Conservation (phyloP, 2,797 vertebrate species). For the Pipistrellus pipistrellus region DNA sequence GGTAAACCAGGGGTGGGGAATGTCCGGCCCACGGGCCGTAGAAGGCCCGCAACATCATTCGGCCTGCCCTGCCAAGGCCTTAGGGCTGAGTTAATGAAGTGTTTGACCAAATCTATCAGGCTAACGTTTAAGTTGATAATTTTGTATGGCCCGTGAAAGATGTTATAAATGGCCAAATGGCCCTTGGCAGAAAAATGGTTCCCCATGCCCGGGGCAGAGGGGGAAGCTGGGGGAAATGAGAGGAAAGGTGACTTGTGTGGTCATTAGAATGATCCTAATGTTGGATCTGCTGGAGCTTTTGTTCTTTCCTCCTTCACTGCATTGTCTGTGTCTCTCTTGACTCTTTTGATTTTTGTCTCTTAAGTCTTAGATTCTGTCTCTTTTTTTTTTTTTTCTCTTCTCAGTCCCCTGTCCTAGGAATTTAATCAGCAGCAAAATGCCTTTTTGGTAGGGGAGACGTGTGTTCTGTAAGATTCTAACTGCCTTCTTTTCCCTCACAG, state of each 20-base stretch:
- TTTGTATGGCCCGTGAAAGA: too few species aligned
- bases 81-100: too few species aligned
- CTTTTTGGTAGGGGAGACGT: slow-evolving; percentile 6
- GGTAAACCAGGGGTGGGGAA: too few species aligned
- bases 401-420: slow-evolving; percentile 2
- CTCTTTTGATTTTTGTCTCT: slow-evolving; percentile 45
- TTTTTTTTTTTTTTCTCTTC: background rate
- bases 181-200: too few species aligned
- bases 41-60: too few species aligned
- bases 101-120: too few species aligned
- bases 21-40: too few species aligned
- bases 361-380: slow-evolving; percentile 46
- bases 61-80: too few species aligned
- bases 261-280: background rate
- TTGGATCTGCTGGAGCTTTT: background rate
- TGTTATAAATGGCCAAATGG: too few species aligned
- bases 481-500: slow-evolving; percentile 48
- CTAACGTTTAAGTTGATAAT: too few species aligned
- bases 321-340: slow-evolving; percentile 17
- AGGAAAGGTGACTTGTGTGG: background rate
- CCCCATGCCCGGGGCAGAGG: background rate
- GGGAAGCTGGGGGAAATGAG: background rate
- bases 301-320: slow-evolving; percentile 17
- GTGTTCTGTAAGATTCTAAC: slow-evolving; percentile 7
- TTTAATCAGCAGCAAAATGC: background rate